Conservation (phyloP, 2,888 invertebrate species). For the Diarsia rubi region DNA sequence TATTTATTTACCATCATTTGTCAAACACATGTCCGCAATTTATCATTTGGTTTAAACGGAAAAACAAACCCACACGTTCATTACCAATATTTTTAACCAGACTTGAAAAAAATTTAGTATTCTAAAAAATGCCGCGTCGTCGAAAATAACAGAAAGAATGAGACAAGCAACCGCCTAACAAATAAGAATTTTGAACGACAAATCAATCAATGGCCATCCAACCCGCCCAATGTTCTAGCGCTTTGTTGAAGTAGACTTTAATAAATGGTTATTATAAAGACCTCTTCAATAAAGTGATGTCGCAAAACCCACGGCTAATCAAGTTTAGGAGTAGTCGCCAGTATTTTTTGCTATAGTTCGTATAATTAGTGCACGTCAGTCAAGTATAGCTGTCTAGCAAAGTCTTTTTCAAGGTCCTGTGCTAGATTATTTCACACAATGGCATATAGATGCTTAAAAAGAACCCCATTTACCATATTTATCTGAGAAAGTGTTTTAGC, state of each 20-base stretch:
- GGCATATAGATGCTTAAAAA: neutral
- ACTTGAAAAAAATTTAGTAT: neutral
- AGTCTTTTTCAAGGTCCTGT: neutral
- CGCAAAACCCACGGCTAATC: neutral
- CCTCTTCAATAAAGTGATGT: neutral
- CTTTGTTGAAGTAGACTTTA: constrained; percentile 1
- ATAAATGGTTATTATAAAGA: neutral
- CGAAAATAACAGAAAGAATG: neutral
- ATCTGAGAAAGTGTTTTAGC: no score
- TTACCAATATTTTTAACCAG: constrained; percentile 20
- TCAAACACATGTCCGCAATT: constrained; percentile 50
- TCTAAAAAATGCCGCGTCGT: neutral
- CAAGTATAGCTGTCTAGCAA: neutral
- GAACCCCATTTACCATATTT: no score
- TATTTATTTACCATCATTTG: constrained; percentile 58
- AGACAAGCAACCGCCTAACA: neutral
- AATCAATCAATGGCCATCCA: constrained; percentile 5
- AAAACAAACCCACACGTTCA: constrained; percentile 50
- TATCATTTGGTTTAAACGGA: constrained; percentile 47
- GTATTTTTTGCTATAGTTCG: neutral
- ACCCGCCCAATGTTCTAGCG: neutral
- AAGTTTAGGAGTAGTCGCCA: neutral
- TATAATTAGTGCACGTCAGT: neutral
- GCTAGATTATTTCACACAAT: neutral
- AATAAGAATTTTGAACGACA: neutral